Evolutionary conservation across 2,797 vertebrate genomes (phyloP).

Genomic region (Perodicticus potto): DNA sequence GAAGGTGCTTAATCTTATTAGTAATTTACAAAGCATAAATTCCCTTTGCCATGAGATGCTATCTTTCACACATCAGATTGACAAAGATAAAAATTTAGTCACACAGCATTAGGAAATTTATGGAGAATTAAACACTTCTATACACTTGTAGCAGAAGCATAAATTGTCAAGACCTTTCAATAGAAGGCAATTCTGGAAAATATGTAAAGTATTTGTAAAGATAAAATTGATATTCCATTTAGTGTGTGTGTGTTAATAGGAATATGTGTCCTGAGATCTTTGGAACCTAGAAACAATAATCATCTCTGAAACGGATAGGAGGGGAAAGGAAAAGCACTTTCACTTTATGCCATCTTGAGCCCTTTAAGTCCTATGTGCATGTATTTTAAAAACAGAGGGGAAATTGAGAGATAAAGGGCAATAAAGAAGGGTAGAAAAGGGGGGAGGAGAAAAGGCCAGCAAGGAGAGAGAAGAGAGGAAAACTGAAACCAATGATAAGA

Average conservation of each 20-base stretch:
- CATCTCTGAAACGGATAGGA: not conserved
- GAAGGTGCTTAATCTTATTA: not conserved
- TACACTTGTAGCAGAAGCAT: not conserved
- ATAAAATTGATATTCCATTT: not conserved
- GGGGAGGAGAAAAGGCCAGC: not conserved
- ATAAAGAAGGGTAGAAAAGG: too few species aligned
- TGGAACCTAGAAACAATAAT: not conserved
- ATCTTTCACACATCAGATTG: not conserved
- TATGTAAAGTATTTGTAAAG: not conserved
- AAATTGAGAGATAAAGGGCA: not conserved
- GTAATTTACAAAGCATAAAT: not conserved
- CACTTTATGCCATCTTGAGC: not conserved
- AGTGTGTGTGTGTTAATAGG: not conserved
- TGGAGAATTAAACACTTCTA: not conserved
- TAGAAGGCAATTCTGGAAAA: not conserved
- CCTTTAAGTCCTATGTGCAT: not conserved
- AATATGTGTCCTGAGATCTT: not conserved
- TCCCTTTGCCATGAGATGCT: not conserved
- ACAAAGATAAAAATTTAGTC: not conserved
- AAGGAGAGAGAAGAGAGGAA: not conserved
- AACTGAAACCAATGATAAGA: not conserved
- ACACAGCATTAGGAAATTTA: not conserved
- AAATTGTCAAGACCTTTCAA: not conserved
- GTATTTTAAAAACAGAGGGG: not conserved
- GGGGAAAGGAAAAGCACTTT: not conserved